Evolutionary conservation across 2,113 vertebrate genomes (phyloP).

Genomic region (Panthera tigris): DNA sequence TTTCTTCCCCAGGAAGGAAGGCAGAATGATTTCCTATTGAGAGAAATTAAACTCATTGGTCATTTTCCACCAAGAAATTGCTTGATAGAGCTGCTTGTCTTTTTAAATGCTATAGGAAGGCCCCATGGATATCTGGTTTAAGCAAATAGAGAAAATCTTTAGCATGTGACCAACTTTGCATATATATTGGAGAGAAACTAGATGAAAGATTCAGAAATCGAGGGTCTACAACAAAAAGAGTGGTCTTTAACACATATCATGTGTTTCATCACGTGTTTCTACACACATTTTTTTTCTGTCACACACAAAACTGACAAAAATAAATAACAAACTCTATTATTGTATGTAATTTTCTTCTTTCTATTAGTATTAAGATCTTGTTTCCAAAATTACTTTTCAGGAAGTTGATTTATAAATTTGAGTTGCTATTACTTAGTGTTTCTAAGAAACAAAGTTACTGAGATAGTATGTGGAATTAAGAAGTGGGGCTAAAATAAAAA

Average conservation of each 20-base stretch:
- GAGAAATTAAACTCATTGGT: not conserved
- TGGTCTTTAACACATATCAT: not conserved
- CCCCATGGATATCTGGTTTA: not conserved
- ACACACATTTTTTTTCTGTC: not conserved
- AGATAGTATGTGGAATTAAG: constrained; percentile 42
- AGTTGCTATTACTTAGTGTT: not conserved
- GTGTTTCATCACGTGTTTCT: not conserved
- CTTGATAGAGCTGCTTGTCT: not conserved
- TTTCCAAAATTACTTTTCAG: not conserved
- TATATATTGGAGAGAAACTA: not conserved
- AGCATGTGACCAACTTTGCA: not conserved
- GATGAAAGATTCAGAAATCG: not conserved
- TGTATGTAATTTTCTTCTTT: not conserved
- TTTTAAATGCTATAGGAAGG: not conserved
- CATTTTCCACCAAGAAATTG: constrained; percentile 2
- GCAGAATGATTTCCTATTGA: not conserved
- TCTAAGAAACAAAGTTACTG: constrained; percentile 41
- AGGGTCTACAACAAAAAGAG: not conserved
- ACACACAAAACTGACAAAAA: not conserved
- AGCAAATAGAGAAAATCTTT: not conserved
- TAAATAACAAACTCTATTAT: not conserved
- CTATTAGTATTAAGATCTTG: not conserved
- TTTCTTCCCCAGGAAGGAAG: not conserved
- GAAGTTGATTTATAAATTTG: not conserved
- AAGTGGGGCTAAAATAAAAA: constrained; percentile 10